Evolutionary conservation across 2,888 invertebrate species (phyloP), one percentile per base, ranked within the genome.

Genomic region (Perizoma affinitatum): DNA sequence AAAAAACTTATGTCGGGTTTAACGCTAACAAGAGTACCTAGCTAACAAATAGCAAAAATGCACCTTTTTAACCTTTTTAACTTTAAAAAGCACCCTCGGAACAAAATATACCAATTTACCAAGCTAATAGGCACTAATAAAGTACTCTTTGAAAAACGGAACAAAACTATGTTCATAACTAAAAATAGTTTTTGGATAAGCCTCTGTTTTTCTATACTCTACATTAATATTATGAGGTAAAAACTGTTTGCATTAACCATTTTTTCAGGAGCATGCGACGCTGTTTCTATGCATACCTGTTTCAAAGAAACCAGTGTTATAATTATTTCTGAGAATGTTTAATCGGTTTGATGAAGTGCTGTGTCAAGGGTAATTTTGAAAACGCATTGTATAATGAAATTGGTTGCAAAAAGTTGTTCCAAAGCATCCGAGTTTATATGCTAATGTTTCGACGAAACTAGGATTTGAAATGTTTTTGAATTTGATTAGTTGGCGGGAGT

Each of bases 281-380:
- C 63, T 75, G 73, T 74, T 78, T 76, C 75, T 60, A 75, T 73
- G 84, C 81, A 82, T 78, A 71, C 65, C 55, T 61, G 78, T 82
- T 85, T 78, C 80, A 79, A 60, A 79, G 80, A 88, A 82, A 64
- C 58, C 36, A 59, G 66, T 69, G 62, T 69, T 75, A 34, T 35
- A 36, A 42, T 71, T 60, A 72, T 66, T 84, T 83, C 84, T 73
- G 53, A 76, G 86, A 82, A 87, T 48, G 58, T 22, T 62, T 71
- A 61, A 68, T 68, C 54, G 66, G 62, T 70, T 72, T 54, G 11
- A 56, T 65, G 71, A 72, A 75, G 68, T 76, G 69, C 74, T 76
- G 60, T 75, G 74, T 70, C 82, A 86, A 85, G 84, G 86, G 68
- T 82, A 58, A 61, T 72, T 73, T 58, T 53, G 52, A 54, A 36